These are phyloP conservation scores for Drosophila macrospina DNA, from an alignment of 2,888 invertebrate species.

Conservation along the genomic window DNA sequence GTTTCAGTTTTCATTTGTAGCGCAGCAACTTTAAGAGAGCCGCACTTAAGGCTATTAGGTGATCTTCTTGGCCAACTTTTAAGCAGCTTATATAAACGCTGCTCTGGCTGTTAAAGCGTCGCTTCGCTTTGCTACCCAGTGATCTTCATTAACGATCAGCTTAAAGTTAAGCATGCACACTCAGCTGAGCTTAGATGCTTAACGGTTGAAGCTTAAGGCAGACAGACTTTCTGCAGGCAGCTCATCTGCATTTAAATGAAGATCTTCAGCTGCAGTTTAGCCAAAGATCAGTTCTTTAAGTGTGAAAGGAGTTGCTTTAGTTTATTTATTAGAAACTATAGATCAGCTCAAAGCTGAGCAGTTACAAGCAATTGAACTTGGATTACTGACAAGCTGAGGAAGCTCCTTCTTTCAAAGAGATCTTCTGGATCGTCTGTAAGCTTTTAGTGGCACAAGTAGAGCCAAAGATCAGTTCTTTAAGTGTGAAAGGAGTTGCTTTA, in stretches of 20 bases:
- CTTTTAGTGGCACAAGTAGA: too few relatives aligned
- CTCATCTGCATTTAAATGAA: too few relatives aligned
- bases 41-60: background rate
- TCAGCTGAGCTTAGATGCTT: conserved; percentile 17
- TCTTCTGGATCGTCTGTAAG: background rate
- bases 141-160: conserved; percentile 13
- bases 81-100: conserved; percentile 33
- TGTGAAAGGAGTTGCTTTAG: too few relatives aligned
- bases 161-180: conserved; percentile 14
- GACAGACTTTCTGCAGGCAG: background rate
- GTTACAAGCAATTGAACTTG: conserved; percentile 24
- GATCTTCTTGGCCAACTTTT: conserved; percentile 11
- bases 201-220: background rate
- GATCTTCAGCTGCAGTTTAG: too few relatives aligned
- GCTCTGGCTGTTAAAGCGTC: conserved; percentile 9
- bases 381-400: background rate
- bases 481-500: too few relatives aligned
- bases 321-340: too few relatives aligned
- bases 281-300: too few relatives aligned
- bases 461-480: too few relatives aligned
- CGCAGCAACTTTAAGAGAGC: conserved; percentile 25
- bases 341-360: conserved; percentile 15
- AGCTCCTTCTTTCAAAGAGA: too few relatives aligned
- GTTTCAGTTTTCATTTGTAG: conserved; percentile 56
- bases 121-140: conserved; percentile 10